Base-by-base conservation (phyloP, 2,113 vertebrate genomes). In the Gobiocypris rarus region DNA sequence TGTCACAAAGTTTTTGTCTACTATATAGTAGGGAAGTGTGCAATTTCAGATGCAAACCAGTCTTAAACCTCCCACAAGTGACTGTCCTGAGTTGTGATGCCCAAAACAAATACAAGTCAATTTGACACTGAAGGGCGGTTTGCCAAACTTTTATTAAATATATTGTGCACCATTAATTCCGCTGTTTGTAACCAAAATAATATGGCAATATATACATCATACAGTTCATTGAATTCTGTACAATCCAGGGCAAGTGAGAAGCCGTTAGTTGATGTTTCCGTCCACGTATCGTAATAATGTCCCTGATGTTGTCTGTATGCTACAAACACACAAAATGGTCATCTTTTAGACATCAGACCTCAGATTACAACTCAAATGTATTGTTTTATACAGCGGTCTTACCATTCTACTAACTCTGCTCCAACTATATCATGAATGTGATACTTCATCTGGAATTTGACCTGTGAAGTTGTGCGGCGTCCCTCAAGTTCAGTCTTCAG, bases 331-430 rank as follows among this genome's bases (percentile, higher is more conserved):
- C 10, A 52, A 75, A 75, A 22, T 10, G 26, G 38, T 76, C 11
- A 48, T 19, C 48, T 3, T 19, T 76, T 48, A 61, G 48, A 24
- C 24, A 78, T 26, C 2, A 38, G n/a, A n/a, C n/a, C n/a, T n/a
- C n/a, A n/a, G 17, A 34, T 14, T 17, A 9, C 41, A n/a, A 52
- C 24, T 31, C 71, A 22, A 22, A 74, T 48, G 2, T 10, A 52
- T 0, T 34, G 17, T 26, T 67, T 75, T 15, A 9, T n/a, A 54
- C 28, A 73, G 2, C 9, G 5, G 28, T 48, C 54, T 91, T 91
- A 97, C 97, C 96, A 95, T 85, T 97, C 94, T 3, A 98, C 96
- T 80, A 97, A 88, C 87, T 97, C 96, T 61, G 96, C 96, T 17
- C 97, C 97, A 73, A 97, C 92, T 61, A 97, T 92, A 76, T 97